Conservation (phyloP, 1,140 invertebrate genomes). For the Halictus rubicundus region DNA sequence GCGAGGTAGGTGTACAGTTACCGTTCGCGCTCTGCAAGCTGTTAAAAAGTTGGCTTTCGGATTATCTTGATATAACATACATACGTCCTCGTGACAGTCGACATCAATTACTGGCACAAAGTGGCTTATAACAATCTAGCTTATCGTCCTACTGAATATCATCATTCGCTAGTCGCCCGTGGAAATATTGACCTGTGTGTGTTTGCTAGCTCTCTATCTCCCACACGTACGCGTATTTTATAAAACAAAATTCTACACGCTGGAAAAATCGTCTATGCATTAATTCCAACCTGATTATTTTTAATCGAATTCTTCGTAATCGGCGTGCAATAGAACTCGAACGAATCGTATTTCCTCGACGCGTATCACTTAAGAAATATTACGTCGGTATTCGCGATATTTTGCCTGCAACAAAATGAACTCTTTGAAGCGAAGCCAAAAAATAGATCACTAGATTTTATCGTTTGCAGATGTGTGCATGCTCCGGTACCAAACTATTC, state of each 20-base stretch:
- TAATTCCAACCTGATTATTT: too few species aligned
- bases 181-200: conserved; percentile 33
- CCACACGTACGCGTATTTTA: background rate
- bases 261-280: too few species aligned
- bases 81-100: conserved; percentile 46
- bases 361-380: too few species aligned
- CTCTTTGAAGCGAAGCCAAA: too few species aligned
- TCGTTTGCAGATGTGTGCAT: too few species aligned
- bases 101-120: conserved; percentile 50
- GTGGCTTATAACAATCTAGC: conserved; percentile 52
- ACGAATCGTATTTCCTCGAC: too few species aligned
- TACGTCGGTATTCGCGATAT: too few species aligned
- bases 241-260: conserved; percentile 32
- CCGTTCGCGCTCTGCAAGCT: conserved; percentile 5
- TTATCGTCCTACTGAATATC: conserved; percentile 45
- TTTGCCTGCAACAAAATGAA: too few species aligned
- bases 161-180: conserved; percentile 18
- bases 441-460: too few species aligned
- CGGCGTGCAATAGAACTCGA: too few species aligned
- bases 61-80: conserved; percentile 44
- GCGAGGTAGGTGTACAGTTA: conserved; percentile 12
- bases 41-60: conserved; percentile 43
- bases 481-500: too few species aligned
- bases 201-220: background rate
- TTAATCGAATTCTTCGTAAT: too few species aligned